Percentiles rank a stretch among this genome's conserved stretches.
Evolutionary conservation across 2,888 invertebrate species (phyloP).

Genomic region (Buathra laborator): DNA sequence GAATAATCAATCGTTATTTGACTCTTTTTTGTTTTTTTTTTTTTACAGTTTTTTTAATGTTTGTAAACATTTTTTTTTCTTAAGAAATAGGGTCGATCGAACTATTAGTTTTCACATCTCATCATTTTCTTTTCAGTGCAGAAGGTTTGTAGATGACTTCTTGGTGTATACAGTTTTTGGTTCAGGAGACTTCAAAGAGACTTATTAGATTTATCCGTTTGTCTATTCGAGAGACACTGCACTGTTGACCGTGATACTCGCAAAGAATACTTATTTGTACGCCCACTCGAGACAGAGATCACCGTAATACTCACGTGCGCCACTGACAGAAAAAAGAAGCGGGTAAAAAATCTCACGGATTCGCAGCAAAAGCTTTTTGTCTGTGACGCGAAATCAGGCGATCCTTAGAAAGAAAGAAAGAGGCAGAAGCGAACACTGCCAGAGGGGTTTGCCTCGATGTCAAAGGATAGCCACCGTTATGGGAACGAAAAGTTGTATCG

Average conservation of each 20-base stretch:
- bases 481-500: slow-evolving; percentile 27
- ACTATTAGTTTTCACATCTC: too few relatives aligned
- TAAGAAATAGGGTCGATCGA: too few relatives aligned
- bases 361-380: slow-evolving; percentile 4
- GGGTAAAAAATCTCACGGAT: not conserved
- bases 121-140: too few relatives aligned
- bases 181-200: not conserved
- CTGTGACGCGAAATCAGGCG: slow-evolving; percentile 25
- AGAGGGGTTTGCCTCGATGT: slow-evolving; percentile 36
- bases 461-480: slow-evolving; percentile 32
- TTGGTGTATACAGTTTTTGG: not conserved
- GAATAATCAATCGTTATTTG: too few relatives aligned
- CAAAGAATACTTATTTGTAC: slow-evolving; percentile 16
- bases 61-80: too few relatives aligned
- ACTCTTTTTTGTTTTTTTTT: too few relatives aligned
- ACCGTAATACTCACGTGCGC: not conserved
- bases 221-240: not conserved
- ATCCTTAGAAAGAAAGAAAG: slow-evolving; percentile 6
- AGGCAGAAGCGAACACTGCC: slow-evolving; percentile 26
- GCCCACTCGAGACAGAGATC: not conserved
- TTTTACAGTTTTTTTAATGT: too few relatives aligned
- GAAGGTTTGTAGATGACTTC: too few relatives aligned
- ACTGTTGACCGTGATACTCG: not conserved
- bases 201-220: not conserved
- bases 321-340: not conserved